phyloP scores from a whole-genome alignment of 2,113 vertebrate genomes.

The Bettongia penicillata region DNA sequence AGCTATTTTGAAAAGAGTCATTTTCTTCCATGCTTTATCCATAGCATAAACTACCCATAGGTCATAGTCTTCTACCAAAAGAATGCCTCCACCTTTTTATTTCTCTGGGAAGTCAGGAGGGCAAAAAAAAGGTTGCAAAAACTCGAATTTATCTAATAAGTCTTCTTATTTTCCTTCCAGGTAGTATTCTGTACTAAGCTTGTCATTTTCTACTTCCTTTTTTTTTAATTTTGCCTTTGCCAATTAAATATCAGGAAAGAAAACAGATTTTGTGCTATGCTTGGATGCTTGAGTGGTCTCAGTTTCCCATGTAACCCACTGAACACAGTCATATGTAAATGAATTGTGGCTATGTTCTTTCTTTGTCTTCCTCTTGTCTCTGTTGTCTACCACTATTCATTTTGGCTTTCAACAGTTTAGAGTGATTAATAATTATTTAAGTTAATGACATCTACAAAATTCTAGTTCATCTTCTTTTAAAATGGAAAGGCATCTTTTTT shows the following conservation, averaged over 20 bases:
- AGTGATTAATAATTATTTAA: background rate
- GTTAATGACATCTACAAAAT: too few species aligned
- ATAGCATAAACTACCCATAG: background rate
- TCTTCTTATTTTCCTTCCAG: background rate
- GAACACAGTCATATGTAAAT: background rate
- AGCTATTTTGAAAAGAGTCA: background rate
- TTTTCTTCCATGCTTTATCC: background rate
- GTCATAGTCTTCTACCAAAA: background rate
- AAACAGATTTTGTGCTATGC: background rate
- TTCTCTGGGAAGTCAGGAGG: background rate
- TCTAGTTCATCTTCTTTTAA: background rate
- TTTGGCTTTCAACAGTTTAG: slow-evolving; percentile 13
- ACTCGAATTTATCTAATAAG: background rate
- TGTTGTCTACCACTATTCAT: background rate
- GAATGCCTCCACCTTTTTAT: background rate
- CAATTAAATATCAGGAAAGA: background rate
- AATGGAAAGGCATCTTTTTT: background rate
- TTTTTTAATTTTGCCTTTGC: background rate
- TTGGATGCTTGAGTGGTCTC: background rate
- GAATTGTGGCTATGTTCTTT: background rate
- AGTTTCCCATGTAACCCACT: background rate
- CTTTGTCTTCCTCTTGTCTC: background rate
- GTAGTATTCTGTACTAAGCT: background rate
- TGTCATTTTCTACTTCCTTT: background rate
- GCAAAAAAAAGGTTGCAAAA: background rate